Conservation (phyloP, 2,888 invertebrate species). For the Nomada fucata region DNA sequence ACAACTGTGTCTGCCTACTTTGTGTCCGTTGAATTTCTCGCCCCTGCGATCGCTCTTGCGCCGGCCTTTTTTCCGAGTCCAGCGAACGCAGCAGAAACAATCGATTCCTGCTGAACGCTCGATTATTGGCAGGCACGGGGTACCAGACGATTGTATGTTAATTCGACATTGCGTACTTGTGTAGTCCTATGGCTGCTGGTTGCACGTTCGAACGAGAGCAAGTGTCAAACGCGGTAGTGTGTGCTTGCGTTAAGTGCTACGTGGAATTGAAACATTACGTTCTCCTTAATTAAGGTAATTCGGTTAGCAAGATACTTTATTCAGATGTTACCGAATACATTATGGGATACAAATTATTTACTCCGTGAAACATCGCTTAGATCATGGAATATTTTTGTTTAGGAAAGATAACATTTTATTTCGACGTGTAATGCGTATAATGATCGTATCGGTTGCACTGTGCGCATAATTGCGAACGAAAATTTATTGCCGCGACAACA, state of each 20-base stretch:
- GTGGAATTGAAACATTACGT: neutral
- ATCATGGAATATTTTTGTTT: neutral
- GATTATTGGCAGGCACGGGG: constrained; percentile 32
- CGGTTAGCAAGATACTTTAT: neutral
- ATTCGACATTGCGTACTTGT: constrained; percentile 30
- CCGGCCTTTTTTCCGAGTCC: neutral
- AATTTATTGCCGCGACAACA: constrained; percentile 20
- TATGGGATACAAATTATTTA: neutral
- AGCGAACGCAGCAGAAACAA: neutral
- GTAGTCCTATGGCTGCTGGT: neutral
- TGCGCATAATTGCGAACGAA: neutral
- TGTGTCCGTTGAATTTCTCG: constrained; percentile 15
- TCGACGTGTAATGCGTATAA: neutral
- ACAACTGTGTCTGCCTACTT: constrained; percentile 41
- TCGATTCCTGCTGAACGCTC: constrained; percentile 25
- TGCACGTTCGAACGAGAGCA: neutral
- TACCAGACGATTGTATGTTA: constrained; percentile 52
- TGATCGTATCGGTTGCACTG: too few relatives aligned
- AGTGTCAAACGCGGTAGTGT: constrained; percentile 2
- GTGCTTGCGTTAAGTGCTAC: neutral
- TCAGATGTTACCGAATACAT: neutral
- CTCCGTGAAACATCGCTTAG: neutral
- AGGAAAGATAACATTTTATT: neutral
- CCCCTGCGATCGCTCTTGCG: constrained; percentile 23
- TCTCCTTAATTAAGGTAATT: neutral